Evolutionary conservation across 2,113 vertebrate species (phyloP).

Genomic region (Penelope pileata): DNA sequence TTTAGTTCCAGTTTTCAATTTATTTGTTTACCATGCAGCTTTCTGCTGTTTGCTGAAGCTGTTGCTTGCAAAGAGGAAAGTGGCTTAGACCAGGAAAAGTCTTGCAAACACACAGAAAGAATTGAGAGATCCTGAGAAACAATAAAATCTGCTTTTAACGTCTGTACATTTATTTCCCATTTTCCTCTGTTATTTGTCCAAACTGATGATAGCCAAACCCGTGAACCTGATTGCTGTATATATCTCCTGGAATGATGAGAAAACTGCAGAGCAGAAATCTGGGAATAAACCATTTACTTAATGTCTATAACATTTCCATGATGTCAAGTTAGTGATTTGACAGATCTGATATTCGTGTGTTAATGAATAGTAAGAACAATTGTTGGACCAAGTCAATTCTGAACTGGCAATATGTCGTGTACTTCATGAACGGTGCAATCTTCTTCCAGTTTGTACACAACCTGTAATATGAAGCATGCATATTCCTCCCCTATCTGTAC

Average conservation of each 20-base stretch:
- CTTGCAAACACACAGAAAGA: neutral
- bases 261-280: neutral
- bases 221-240: neutral
- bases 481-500: neutral
- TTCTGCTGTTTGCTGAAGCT: neutral
- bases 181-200: neutral
- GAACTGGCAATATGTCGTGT: neutral
- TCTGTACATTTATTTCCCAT: neutral
- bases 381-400: fast-evolving
- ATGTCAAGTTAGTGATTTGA: neutral
- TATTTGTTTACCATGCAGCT: neutral
- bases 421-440: neutral
- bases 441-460: neutral
- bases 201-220: neutral
- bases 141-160: neutral
- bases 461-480: neutral
- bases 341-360: neutral
- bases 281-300: neutral
- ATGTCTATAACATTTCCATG: neutral
- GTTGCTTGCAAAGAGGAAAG: neutral
- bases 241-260: neutral
- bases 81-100: neutral
- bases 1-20: neutral
- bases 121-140: neutral
- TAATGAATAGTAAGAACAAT: neutral